Evolutionary conservation across 2,888 invertebrate species (phyloP).

Genomic region (Protodeltote pygarga): DNA sequence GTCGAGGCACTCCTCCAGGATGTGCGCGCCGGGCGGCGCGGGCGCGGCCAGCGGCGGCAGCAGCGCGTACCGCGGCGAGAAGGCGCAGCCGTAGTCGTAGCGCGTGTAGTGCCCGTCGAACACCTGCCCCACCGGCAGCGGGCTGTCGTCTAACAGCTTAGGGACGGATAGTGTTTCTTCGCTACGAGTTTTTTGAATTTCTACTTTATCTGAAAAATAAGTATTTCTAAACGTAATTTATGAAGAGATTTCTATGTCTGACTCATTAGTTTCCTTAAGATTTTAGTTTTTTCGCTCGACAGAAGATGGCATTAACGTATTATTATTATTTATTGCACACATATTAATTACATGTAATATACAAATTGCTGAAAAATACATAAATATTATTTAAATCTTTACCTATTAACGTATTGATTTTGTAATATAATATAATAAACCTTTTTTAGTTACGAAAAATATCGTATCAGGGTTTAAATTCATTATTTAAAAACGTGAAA

Average conservation of each 20-base stretch:
- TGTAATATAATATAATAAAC: no score
- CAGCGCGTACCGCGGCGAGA: slow-evolving; percentile 68
- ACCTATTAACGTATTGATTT: no score
- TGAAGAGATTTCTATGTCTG: no score
- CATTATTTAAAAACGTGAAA: no score
- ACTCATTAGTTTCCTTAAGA: no score
- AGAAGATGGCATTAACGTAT: no score
- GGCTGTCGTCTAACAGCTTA: slow-evolving; percentile 64
- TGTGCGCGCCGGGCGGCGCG: slow-evolving; percentile 27
- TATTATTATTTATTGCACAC: no score
- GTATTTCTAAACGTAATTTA: no score
- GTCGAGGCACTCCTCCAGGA: slow-evolving; percentile 67
- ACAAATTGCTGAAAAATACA: neutral
- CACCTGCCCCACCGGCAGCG: slow-evolving; percentile 45
- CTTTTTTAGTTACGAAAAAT: no score
- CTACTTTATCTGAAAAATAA: slow-evolving; percentile 57
- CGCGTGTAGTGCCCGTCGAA: slow-evolving; percentile 69
- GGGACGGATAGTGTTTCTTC: slow-evolving; percentile 76
- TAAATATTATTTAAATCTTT: no score
- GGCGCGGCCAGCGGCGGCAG: slow-evolving; percentile 71
- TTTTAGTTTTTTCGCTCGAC: no score
- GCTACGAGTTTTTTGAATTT: slow-evolving; percentile 80
- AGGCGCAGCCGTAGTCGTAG: slow-evolving; percentile 71
- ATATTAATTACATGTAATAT: neutral
- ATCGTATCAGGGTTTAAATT: no score